Evolutionary conservation across 2,888 invertebrate genomes (phyloP).

Genomic region (Ctena decussata): DNA sequence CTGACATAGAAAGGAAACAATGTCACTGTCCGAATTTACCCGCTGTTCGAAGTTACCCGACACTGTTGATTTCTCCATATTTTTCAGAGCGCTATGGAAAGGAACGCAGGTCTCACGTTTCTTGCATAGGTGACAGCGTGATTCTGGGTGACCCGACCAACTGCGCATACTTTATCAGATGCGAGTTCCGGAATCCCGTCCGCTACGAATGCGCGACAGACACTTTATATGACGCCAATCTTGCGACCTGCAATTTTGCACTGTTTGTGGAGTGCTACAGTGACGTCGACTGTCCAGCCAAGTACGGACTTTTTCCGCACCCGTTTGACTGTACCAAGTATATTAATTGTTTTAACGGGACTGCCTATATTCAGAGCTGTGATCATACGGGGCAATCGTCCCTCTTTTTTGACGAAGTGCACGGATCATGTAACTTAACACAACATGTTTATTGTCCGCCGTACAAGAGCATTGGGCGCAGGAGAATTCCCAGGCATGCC

Average conservation of each 20-base stretch:
- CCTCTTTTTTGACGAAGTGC: slow-evolving; percentile 26
- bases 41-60: too few species aligned
- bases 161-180: slow-evolving; percentile 41
- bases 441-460: neutral
- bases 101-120: slow-evolving; percentile 21
- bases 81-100: slow-evolving; percentile 32
- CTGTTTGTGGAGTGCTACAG: slow-evolving; percentile 38
- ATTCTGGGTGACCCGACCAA: slow-evolving; percentile 44
- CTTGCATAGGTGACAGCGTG: slow-evolving; percentile 38
- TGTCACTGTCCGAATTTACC: too few species aligned
- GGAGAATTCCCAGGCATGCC: too few species aligned
- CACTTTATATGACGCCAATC: slow-evolving; percentile 32
- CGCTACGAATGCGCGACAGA: slow-evolving; percentile 21
- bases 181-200: slow-evolving; percentile 30
- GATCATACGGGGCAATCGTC: too few species aligned
- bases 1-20: too few species aligned
- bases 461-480: neutral
- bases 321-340: slow-evolving; percentile 44
- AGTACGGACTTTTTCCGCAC: slow-evolving; percentile 21
- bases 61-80: too few species aligned
- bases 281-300: slow-evolving; percentile 37
- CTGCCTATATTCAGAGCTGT: slow-evolving; percentile 38
- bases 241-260: slow-evolving; percentile 19
- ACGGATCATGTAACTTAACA: slow-evolving; percentile 15
- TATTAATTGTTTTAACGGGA: slow-evolving; percentile 37